These are phyloP conservation scores for Galerucella nymphaeae DNA, from an alignment of 2,888 invertebrate species.

Conservation along the genomic window DNA sequence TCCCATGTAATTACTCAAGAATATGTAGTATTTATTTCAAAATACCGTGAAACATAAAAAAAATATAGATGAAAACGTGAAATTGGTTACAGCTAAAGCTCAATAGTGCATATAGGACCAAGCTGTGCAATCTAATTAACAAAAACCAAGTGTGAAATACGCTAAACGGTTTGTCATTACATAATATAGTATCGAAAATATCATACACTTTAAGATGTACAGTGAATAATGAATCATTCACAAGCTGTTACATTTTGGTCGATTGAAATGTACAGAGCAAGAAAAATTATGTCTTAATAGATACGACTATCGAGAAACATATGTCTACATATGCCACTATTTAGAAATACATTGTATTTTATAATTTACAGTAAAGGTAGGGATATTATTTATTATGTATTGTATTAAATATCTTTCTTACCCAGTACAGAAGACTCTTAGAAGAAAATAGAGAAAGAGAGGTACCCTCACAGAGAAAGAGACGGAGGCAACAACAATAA, in stretches of 20 bases:
- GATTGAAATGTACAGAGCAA: constrained; percentile 27
- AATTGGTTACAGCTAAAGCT: constrained; percentile 13
- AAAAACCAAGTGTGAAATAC: constrained; percentile 12
- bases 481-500: constrained; percentile 63
- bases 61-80: constrained; percentile 9
- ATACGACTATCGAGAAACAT: neutral
- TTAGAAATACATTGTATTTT: neutral
- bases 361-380: neutral
- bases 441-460: constrained; percentile 47
- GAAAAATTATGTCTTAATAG: constrained; percentile 11
- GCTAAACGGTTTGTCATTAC: constrained; percentile 3
- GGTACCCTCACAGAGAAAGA: constrained; percentile 58
- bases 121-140: constrained; percentile 35
- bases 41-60: no score
- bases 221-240: constrained; percentile 36
- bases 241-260: constrained; percentile 53
- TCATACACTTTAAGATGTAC: constrained; percentile 35
- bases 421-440: constrained; percentile 14
- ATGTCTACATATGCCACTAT: neutral
- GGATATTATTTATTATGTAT: neutral
- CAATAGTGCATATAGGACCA: constrained; percentile 33
- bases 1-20: no score
- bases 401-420: constrained; percentile 12
- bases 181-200: constrained; percentile 35
- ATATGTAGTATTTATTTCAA: no score